Conservation (phyloP, 2,113 vertebrate genomes). For the Catharus bicknelli region DNA sequence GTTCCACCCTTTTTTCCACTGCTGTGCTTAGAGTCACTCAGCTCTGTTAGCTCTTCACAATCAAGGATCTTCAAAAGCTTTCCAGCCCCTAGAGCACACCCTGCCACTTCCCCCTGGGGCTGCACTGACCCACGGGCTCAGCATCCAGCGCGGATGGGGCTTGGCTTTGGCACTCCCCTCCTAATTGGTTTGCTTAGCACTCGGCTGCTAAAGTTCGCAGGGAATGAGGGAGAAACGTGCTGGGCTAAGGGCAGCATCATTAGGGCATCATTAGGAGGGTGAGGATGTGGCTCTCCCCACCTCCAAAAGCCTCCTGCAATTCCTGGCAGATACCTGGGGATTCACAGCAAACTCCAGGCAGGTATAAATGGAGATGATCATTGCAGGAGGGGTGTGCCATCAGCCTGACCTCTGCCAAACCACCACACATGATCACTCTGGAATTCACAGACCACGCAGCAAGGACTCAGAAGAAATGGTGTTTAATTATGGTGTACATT, state of each 20-base stretch:
- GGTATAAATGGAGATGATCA: background rate
- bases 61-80: background rate
- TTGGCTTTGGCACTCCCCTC: background rate
- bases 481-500: conserved; percentile 70
- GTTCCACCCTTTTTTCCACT: background rate
- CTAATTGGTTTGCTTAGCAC: conserved; percentile 14
- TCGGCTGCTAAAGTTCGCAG: background rate
- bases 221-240: background rate
- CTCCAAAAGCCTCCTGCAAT: background rate
- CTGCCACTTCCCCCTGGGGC: background rate
- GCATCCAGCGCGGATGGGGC: background rate
- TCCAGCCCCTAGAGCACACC: background rate
- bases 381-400: background rate
- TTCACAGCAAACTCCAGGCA: background rate
- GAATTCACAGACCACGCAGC: background rate
- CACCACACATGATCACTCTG: background rate
- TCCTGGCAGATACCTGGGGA: background rate
- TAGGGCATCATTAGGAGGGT: background rate
- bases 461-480: background rate
- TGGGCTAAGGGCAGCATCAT: background rate
- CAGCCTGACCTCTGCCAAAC: background rate
- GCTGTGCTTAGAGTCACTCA: background rate
- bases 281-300: background rate
- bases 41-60: background rate
- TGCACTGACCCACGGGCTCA: background rate